These are phyloP conservation scores for Hemithea aestivaria DNA, from an alignment of 2,888 invertebrate species.

Conservation along the genomic window DNA sequence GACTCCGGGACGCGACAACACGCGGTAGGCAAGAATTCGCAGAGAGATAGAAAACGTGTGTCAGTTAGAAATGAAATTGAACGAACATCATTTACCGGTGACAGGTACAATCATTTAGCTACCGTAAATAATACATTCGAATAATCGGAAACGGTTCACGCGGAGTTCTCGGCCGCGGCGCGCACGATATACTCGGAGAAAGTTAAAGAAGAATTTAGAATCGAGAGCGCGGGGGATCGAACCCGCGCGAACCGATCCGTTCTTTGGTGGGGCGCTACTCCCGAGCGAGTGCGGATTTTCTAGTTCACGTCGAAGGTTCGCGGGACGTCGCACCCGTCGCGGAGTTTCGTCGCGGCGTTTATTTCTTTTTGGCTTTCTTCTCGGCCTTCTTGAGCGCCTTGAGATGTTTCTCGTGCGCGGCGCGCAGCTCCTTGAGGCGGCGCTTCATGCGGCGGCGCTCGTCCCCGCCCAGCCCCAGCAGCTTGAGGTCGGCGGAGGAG, in stretches of 20 bases:
- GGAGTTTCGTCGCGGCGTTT: constrained; percentile 32
- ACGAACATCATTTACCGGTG: constrained; percentile 14
- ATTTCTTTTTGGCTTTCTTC: constrained; percentile 87
- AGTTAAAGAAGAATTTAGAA: constrained; percentile 10
- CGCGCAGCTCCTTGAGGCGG: constrained; percentile 90
- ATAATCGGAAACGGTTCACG: constrained; percentile 13
- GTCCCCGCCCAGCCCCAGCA: constrained; percentile 88
- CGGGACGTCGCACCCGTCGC: constrained; percentile 5
- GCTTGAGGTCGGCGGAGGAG: constrained; percentile 95
- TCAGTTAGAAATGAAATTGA: constrained; percentile 16
- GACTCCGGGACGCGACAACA: constrained; percentile 17
- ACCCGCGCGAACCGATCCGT: constrained; percentile 39
- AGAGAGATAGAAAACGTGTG: constrained; percentile 19
- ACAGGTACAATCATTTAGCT: constrained; percentile 18
- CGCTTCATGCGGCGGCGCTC: constrained; percentile 89
- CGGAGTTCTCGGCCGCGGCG: constrained; percentile 2
- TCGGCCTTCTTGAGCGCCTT: constrained; percentile 92
- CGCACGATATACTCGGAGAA: background rate
- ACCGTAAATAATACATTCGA: constrained; percentile 18
- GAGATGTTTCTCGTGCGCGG: constrained; percentile 91
- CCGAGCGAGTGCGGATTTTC: background rate
- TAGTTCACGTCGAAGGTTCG: no score
- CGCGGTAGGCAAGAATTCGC: constrained; percentile 30
- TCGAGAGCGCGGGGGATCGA: constrained; percentile 19
- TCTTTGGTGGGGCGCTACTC: constrained; percentile 41